phyloP scores from a whole-genome alignment of 2,113 vertebrate genomes.

The Tonatia bakeri region DNA sequence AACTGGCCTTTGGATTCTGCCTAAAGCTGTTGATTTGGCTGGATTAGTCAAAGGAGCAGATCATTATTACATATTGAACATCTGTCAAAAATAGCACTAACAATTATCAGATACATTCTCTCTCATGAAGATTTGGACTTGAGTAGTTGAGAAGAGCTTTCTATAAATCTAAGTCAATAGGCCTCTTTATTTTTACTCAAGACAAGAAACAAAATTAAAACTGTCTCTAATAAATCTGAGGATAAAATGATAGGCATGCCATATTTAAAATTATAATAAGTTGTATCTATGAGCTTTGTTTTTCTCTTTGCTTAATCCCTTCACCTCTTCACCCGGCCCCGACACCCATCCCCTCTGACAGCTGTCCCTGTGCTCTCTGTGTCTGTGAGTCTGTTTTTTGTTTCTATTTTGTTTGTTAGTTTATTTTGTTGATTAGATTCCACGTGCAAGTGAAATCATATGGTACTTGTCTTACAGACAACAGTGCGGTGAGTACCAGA shows the following conservation, averaged over 20 bases:
- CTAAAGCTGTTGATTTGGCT: conserved; percentile 81
- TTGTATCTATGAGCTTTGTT: not conserved
- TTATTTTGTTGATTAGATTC: not conserved
- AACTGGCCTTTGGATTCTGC: conserved; percentile 78
- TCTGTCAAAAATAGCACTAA: conserved; percentile 82
- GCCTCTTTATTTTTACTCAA: conserved; percentile 45
- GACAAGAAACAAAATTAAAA: conserved; percentile 39
- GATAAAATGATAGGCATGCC: conserved; percentile 24
- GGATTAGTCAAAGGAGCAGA: conserved; percentile 80
- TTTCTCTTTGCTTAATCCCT: not conserved
- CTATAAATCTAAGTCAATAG: conserved; percentile 59
- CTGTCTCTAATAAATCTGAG: conserved; percentile 31
- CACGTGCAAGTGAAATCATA: not conserved
- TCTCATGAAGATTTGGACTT: conserved; percentile 72
- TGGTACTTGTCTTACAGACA: not conserved
- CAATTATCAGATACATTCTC: conserved; percentile 80
- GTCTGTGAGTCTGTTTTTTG: not conserved
- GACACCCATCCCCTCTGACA: not conserved
- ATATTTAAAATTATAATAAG: not conserved
- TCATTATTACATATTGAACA: conserved; percentile 83
- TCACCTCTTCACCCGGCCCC: not conserved
- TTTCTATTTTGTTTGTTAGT: not conserved
- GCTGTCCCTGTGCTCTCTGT: not conserved
- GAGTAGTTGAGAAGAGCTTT: conserved; percentile 60
- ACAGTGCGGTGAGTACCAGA: not conserved